Evolutionary conservation across 2,113 vertebrate species (phyloP), one percentile per base, ranked within the genome.

Genomic region (Balaenoptera acutorostrata): DNA sequence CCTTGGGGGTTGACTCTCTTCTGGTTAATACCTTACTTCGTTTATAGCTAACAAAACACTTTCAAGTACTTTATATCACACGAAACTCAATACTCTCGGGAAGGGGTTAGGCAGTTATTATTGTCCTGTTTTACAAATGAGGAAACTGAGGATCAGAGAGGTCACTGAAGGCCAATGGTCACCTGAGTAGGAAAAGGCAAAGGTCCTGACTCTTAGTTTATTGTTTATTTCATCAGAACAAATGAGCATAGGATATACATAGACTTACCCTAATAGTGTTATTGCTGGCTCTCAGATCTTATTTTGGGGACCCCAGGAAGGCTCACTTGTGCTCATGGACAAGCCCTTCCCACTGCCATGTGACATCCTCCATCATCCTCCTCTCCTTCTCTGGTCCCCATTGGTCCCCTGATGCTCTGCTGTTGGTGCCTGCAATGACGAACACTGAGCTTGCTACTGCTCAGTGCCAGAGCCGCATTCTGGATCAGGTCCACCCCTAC

Each of bases 11-110:
- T 69, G 49, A 84, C 80, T 82, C 81, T 93, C 64, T 85, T 84
- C 52, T 41, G 41, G 20, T 92, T 94, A 49, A 64, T 41, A 52
- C 23, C 74, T 95, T 88, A 46, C 61, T 89, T 93, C 36, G 49
- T 12, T 83, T 33, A 63, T 10, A 69, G 39, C 39, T 31, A 89
- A 44, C 64, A 59, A 36, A 57, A 33, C 36, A 57, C 5, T 61
- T 55, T 41, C 25, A 82, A 63, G 31, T 18, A 61, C n/a, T 86
- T 97, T 27, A 13, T 55, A 52, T 77, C 39, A 46, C 25, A 39
- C 0, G 7, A 25, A 96, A 88, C 36, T n/a, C 10, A n/a, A 10
- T 68, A 77, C 25, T 88, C 55, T n/a, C 29, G 14, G 41, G 36
- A 75, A 10, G 31, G 29, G 36, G 23, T 31, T 14, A 29, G 72